Evolutionary conservation across 2,888 invertebrate species (phyloP), one percentile per base, ranked within the genome.

Genomic region (Phasia obesa): DNA sequence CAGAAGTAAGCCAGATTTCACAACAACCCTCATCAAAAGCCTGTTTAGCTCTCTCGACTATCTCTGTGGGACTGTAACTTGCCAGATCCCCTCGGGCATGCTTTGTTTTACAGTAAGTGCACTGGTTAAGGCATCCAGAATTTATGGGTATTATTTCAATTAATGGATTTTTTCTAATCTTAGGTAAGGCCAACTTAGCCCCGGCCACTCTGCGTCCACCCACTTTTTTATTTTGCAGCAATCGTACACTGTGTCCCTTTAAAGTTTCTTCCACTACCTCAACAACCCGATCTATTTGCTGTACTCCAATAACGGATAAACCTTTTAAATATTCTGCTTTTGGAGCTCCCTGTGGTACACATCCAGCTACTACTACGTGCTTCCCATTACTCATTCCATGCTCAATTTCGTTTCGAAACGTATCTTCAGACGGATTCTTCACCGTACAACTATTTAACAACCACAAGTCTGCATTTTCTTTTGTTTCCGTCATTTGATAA

Each of bases 51-150:
- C 98, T 93, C 76, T 94, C 94, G 0, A 98, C 94, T 55, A 99
- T 98, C 90, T 98, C 97, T 60, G 96, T 95, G 0, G 97, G 96
- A 0, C 95, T 94, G 90, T 99, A 99, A 89, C 98, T 98, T 0
- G 97, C 98, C n/a, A 99, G 91, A 89, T 99, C 97, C 0, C 99
- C 99, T 64, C 99, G 92, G 0, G 99, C 99, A 90, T 98, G 98
- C 89, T 98, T 99, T 0, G 99, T 99, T 92, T 99, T 99, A 90
- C 99, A 99, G 89, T 99, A 99, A 0, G 99, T 99, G 90, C 99
- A 99, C 88, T 98, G 98, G 92, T 99, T 99, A 2, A 99, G 92
- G 87, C 99, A 99, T 0, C 98, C 98, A 0, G 98, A 97, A 90
- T 97, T 98, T 59, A 99, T 97, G 0, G 98, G 95, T 79, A 99